phyloP scores from a whole-genome alignment of 1,140 invertebrate species.

The Drosophila prosaltans region DNA sequence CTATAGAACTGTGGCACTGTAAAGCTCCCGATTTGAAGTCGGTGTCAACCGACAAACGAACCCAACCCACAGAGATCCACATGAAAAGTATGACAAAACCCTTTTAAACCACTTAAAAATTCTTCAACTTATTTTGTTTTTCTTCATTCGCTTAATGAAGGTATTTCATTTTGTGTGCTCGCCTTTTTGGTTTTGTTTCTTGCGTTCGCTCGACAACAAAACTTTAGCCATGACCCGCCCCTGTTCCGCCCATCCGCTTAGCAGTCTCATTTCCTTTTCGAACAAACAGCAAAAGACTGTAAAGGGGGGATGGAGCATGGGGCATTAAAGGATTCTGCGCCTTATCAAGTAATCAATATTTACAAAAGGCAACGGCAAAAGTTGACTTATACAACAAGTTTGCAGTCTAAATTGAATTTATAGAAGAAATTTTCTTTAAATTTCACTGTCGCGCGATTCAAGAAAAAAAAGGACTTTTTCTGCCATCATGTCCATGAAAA shows the following conservation, averaged over 20 bases:
- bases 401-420: conserved; percentile 70
- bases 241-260: neutral
- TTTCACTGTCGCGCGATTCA: conserved; percentile 44
- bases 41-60: neutral
- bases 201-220: conserved; percentile 44
- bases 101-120: conserved; percentile 82
- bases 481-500: conserved; percentile 60
- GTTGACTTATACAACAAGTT: conserved; percentile 69
- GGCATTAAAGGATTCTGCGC: conserved; percentile 72
- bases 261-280: conserved; percentile 57
- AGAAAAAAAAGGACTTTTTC: conserved; percentile 42
- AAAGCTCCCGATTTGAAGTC: neutral
- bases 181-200: conserved; percentile 70
- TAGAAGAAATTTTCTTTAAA: conserved; percentile 63
- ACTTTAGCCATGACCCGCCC: conserved; percentile 46
- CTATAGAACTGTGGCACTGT: neutral
- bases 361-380: conserved; percentile 56
- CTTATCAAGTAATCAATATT: conserved; percentile 80
- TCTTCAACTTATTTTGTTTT: conserved; percentile 80
- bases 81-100: conserved; percentile 81
- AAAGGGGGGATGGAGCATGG: neutral
- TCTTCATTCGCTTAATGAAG: conserved; percentile 82
- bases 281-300: conserved; percentile 17
- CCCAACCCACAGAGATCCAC: conserved; percentile 40
- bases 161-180: conserved; percentile 56